These are phyloP conservation scores for Oxyruncus cristatus DNA, from an alignment of 2,113 vertebrate genomes.

Conservation along the genomic window DNA sequence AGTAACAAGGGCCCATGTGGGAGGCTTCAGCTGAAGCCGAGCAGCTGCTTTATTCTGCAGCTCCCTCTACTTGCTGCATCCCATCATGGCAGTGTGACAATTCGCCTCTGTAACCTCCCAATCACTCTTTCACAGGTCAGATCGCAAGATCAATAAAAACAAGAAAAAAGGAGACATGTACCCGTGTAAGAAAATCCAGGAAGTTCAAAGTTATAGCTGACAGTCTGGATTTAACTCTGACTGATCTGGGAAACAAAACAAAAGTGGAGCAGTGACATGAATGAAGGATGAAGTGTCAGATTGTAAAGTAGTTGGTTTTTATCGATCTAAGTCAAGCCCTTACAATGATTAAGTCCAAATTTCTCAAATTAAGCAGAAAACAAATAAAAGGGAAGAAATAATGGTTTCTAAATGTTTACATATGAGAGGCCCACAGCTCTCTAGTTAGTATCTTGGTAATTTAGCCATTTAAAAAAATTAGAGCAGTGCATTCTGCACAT, in stretches of 20 bases:
- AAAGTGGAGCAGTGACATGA: background rate
- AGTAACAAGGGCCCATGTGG: background rate
- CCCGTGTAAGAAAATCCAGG: background rate
- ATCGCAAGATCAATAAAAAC: conserved; percentile 25
- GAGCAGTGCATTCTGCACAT: background rate
- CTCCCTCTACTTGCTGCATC: conserved; percentile 58
- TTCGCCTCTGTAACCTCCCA: background rate
- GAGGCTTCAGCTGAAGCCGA: background rate
- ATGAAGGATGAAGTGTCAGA: conserved; percentile 4
- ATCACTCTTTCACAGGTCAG: background rate
- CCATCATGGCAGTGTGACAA: background rate
- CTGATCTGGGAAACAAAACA: conserved; percentile 18
- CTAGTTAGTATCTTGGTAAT: background rate
- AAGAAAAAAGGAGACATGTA: background rate
- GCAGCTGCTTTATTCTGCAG: conserved; percentile 50
- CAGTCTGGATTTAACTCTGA: conserved; percentile 19
- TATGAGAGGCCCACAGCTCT: background rate
- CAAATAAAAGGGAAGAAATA: background rate
- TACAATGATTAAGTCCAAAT: background rate
- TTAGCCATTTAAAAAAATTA: background rate
- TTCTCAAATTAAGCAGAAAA: background rate
- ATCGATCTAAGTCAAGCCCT: background rate
- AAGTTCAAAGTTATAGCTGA: conserved; percentile 21
- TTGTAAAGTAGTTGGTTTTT: background rate
- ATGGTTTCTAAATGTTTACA: background rate